A percentile compares a stretch with the other conserved stretches of the same genome.
Evolutionary conservation across 2,113 vertebrate species (phyloP).

Genomic region (Lagopus leucura): DNA sequence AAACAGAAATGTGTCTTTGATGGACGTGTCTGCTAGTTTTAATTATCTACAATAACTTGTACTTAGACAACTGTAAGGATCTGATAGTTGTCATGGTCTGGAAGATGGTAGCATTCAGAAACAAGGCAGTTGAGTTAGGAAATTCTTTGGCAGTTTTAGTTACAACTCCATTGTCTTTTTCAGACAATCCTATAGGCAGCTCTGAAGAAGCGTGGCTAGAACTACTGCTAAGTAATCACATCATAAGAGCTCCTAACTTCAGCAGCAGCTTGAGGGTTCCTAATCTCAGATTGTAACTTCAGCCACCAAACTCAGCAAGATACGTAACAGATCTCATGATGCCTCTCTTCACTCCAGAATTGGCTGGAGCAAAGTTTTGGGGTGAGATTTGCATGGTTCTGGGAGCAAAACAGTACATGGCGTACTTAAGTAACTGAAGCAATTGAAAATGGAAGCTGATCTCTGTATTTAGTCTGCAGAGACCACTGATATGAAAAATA

Average conservation of each 20-base stretch:
- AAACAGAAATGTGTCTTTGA: not conserved
- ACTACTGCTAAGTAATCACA: not conserved
- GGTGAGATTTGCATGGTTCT: not conserved
- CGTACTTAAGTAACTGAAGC: not conserved
- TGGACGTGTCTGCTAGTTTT: not conserved
- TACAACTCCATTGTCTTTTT: not conserved
- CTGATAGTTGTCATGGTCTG: not conserved
- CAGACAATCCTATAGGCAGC: not conserved
- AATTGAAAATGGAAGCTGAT: not conserved
- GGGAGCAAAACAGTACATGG: not conserved
- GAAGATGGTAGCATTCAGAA: not conserved
- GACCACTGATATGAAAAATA: not conserved
- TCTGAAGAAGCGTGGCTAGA: not conserved
- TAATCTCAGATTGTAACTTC: not conserved
- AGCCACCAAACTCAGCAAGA: not conserved
- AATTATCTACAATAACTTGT: not conserved
- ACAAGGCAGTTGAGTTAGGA: not conserved
- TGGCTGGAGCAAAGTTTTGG: not conserved
- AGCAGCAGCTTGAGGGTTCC: not conserved
- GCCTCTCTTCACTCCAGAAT: not conserved
- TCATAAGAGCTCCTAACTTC: not conserved
- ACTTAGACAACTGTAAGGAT: not conserved
- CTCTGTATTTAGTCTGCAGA: not conserved
- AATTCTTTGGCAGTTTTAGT: not conserved
- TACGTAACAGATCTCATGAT: not conserved